A percentile compares a stretch with the other conserved stretches of the same genome.
These are phyloP conservation scores for Phylloscopus trochiloides DNA, from an alignment of 2,113 vertebrate species.

Conservation along the genomic window DNA sequence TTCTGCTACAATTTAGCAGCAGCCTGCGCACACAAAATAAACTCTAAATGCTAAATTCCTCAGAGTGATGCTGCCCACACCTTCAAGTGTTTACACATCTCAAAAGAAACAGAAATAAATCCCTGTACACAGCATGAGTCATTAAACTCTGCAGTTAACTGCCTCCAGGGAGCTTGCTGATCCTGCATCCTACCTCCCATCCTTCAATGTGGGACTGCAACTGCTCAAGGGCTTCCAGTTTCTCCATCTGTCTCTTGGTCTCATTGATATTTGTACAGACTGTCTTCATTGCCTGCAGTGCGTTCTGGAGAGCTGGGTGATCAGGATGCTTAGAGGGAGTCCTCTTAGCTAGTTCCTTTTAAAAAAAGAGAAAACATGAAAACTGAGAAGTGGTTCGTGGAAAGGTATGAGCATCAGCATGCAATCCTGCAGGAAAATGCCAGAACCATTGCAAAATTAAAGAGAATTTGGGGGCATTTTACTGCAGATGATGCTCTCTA, in stretches of 20 bases:
- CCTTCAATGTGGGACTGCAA: conserved; percentile 98
- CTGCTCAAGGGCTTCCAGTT: conserved; percentile 94
- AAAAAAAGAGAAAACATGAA: neutral
- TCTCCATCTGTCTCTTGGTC: conserved; percentile 99
- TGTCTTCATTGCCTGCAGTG: conserved; percentile 95
- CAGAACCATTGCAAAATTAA: neutral
- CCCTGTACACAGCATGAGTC: neutral
- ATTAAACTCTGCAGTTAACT: neutral
- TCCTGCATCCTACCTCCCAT: conserved; percentile 88
- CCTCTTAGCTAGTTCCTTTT: conserved; percentile 94
- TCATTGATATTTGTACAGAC: conserved; percentile 99
- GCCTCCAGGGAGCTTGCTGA: neutral
- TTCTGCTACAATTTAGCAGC: neutral
- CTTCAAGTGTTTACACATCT: neutral
- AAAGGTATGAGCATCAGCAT: neutral
- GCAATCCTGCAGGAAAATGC: neutral
- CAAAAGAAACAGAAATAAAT: neutral
- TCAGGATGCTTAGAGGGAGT: conserved; percentile 93
- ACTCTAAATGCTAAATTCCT: neutral
- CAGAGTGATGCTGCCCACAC: neutral
- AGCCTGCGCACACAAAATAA: neutral
- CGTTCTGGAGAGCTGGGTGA: conserved; percentile 89
- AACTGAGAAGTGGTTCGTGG: neutral
- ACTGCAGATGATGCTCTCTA: neutral
- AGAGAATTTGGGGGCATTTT: neutral